A percentile compares a stretch with the other conserved stretches of the same genome.
phyloP scores from a whole-genome alignment of 2,888 invertebrate species.

The Cryptocheilus praepositus region DNA sequence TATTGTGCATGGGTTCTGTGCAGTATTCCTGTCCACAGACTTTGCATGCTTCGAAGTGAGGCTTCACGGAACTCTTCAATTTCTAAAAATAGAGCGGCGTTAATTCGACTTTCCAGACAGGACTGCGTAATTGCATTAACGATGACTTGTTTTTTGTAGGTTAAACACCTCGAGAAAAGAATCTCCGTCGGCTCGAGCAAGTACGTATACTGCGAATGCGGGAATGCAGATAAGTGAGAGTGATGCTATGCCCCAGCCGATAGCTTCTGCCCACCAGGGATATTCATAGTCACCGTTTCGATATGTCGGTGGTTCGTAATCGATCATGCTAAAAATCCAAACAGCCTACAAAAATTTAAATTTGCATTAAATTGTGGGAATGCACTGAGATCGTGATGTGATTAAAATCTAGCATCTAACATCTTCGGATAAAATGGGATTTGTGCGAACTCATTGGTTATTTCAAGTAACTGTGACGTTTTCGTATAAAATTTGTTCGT shows the following conservation, averaged over 20 bases:
- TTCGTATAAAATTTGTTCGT: too few relatives aligned
- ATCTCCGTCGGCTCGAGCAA: constrained; percentile 83
- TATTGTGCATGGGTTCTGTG: constrained; percentile 64
- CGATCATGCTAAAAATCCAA: constrained; percentile 92
- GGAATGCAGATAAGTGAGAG: constrained; percentile 91
- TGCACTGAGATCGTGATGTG: background rate
- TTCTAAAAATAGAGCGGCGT: constrained; percentile 78
- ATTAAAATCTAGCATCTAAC: too few relatives aligned
- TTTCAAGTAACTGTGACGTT: too few relatives aligned
- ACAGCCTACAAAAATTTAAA: constrained; percentile 79
- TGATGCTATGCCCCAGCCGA: constrained; percentile 92
- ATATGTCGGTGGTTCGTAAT: constrained; percentile 90
- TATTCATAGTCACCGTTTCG: constrained; percentile 87
- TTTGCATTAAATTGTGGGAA: too few relatives aligned
- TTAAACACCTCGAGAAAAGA: constrained; percentile 82
- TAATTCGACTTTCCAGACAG: background rate
- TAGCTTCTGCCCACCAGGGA: constrained; percentile 88
- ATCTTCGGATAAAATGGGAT: too few relatives aligned
- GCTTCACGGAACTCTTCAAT: constrained; percentile 84
- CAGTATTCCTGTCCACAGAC: constrained; percentile 87
- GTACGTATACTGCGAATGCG: constrained; percentile 84
- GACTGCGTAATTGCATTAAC: background rate
- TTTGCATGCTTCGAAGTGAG: constrained; percentile 85
- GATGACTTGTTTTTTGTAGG: background rate
- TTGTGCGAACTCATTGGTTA: too few relatives aligned